A percentile compares a stretch with the other conserved stretches of the same genome.
Conservation (phyloP, 2,888 invertebrate genomes). For the Epinotia ramella region DNA sequence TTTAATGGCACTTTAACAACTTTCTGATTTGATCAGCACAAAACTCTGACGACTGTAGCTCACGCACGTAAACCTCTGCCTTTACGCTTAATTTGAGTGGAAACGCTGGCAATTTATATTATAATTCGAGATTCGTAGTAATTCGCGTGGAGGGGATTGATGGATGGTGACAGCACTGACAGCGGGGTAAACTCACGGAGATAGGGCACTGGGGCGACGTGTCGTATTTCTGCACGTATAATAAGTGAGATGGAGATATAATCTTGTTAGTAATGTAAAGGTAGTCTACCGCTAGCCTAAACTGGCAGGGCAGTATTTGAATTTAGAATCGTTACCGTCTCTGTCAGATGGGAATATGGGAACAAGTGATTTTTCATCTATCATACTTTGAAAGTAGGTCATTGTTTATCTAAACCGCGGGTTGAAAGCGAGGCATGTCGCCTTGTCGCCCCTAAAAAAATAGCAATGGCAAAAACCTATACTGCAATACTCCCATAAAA, state of each 20-base stretch:
- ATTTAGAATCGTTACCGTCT: no score
- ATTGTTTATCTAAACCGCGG: no score
- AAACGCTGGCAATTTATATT: conserved; percentile 28
- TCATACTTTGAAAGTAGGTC: no score
- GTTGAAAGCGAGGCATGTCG: no score
- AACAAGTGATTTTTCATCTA: no score
- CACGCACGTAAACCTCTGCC: conserved; percentile 14
- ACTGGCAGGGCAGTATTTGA: no score
- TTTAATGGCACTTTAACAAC: conserved; percentile 28
- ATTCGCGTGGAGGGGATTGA: conserved; percentile 16
- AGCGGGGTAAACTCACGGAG: conserved; percentile 10
- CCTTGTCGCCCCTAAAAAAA: no score
- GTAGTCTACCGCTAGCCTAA: no score
- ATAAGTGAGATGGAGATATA: background rate
- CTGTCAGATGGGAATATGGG: no score
- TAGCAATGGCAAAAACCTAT: no score
- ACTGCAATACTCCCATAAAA: no score
- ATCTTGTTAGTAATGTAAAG: background rate
- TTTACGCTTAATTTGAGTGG: conserved; percentile 24
- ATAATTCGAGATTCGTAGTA: conserved; percentile 29
- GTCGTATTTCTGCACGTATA: conserved; percentile 12
- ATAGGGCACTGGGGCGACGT: conserved; percentile 22
- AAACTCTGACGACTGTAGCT: conserved; percentile 16
- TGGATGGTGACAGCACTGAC: conserved; percentile 20
- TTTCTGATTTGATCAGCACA: conserved; percentile 32